Evolutionary conservation across 2,113 vertebrate genomes (phyloP).

Genomic region (Lampris incognitus): DNA sequence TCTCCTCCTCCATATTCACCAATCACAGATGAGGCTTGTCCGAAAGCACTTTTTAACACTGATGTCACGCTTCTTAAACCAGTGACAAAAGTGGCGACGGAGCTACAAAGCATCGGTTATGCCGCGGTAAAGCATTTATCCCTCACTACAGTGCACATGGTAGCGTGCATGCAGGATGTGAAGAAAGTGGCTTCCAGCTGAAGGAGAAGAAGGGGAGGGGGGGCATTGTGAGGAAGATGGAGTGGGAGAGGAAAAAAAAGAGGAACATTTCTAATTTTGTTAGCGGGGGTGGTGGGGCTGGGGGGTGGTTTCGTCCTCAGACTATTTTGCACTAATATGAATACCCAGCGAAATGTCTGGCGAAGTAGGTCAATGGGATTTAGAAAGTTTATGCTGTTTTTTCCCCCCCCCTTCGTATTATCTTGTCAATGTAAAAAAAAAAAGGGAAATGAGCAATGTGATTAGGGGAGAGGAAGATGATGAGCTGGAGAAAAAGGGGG

Average conservation of each 20-base stretch:
- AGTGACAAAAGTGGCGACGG: constrained; percentile 68
- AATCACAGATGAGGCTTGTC: constrained; percentile 62
- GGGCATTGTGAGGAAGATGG: constrained; percentile 44
- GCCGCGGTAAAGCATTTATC: constrained; percentile 70
- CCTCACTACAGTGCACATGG: constrained; percentile 67
- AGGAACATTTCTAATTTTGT: constrained; percentile 48
- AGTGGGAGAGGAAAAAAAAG: constrained; percentile 36
- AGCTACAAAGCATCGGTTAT: constrained; percentile 51
- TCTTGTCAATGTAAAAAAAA: constrained; percentile 60
- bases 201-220: constrained; percentile 39
- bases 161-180: constrained; percentile 55
- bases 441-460: constrained; percentile 71
- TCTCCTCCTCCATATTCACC: constrained; percentile 58
- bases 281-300: no score
- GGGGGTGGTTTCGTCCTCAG: constrained; percentile 32
- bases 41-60: constrained; percentile 63
- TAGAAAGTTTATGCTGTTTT: constrained; percentile 73
- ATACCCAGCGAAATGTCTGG: constrained; percentile 78
- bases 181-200: constrained; percentile 71
- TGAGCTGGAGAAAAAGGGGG: constrained; percentile 51
- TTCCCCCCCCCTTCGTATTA: constrained; percentile 45
- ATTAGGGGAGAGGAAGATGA: constrained; percentile 72
- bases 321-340: constrained; percentile 77
- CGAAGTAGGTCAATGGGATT: constrained; percentile 82
- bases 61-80: constrained; percentile 75